Percentiles rank a stretch among this genome's conserved stretches.
Evolutionary conservation across 2,113 vertebrate species (phyloP).

Genomic region (Myrmecobius fasciatus): DNA sequence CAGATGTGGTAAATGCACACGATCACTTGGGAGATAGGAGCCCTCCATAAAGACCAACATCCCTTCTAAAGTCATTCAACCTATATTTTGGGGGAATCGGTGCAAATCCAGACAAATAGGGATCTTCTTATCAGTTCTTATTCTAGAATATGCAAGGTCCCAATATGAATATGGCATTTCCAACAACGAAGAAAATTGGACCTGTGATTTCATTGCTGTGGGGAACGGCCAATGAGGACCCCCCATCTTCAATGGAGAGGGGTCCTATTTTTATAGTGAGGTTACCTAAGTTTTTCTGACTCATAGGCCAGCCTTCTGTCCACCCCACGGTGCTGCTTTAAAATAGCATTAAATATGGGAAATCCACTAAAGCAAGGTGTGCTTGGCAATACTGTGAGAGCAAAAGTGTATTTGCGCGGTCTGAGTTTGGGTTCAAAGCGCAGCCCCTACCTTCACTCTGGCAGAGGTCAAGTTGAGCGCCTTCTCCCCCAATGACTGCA

Average conservation of each 20-base stretch:
- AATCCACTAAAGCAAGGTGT: background rate
- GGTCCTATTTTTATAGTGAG: background rate
- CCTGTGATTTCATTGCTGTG: background rate
- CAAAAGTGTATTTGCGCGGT: background rate
- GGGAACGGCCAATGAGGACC: background rate
- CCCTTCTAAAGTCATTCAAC: background rate
- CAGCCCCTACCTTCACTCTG: conserved; percentile 80
- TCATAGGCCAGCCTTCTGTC: background rate
- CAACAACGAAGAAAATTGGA: background rate
- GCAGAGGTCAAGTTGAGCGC: conserved; percentile 73
- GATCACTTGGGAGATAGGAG: background rate
- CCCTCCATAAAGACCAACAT: background rate
- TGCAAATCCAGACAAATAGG: background rate
- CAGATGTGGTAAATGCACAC: background rate
- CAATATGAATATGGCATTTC: background rate
- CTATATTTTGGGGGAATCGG: conserved; percentile 3
- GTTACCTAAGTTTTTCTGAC: background rate
- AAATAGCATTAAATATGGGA: background rate
- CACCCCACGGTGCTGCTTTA: background rate
- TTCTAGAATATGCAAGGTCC: background rate
- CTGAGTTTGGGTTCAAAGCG: background rate
- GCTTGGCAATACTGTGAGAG: background rate
- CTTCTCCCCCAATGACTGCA: conserved; percentile 84
- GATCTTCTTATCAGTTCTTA: background rate
- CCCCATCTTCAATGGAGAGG: background rate